Evolutionary conservation across 1,140 invertebrate genomes (phyloP), one percentile per base, ranked within the genome.

Genomic region (Rhysida immarginata): DNA sequence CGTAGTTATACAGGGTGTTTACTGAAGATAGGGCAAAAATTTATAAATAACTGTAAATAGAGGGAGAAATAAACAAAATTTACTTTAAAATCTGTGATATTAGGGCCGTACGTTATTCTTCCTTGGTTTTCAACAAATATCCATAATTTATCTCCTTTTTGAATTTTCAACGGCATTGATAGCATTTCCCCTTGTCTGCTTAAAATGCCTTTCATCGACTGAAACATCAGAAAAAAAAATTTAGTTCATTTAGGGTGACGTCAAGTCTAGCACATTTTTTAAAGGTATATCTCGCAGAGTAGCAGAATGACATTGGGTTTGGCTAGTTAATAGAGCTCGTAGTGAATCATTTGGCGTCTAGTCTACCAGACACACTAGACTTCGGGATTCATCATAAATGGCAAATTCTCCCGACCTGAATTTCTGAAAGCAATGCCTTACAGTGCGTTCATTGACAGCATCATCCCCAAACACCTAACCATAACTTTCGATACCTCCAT

Each of bases 71-170:
- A n/a, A n/a, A n/a, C n/a, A n/a, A n/a, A n/a, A n/a, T n/a, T n/a
- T n/a, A n/a, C n/a, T n/a, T 41, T 41, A 11, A 41, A 11, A 63
- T 88, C 83, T 59, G 81, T 78, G 14, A 85, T 70, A 8, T 68
- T 61, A 41, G 64, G 63, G 44, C 83, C 83, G 66, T 74, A 88
- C 62, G 83, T 85, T 16, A 87, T 74, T 44, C 85, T 74, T 45
- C 86, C 87, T 71, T 86, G 82, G 67, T 85, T 89, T 70, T 91
- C 87, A 0, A 91, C 84, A 0, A 91, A 65, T 27, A 92, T 70
- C 48, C 78, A 76, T 11, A 92, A 63, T 0, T 66, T 69, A 25
- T 76, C 73, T 3, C 75, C 78, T 49, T 68, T 64, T 18, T 71
- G 68, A 20, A 74, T 71, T 18, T 64, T 66, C 2, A 88, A 61